Evolutionary conservation across 2,888 invertebrate species (phyloP), one percentile per base, ranked within the genome.

Genomic region (Scaptomyza reducta): DNA sequence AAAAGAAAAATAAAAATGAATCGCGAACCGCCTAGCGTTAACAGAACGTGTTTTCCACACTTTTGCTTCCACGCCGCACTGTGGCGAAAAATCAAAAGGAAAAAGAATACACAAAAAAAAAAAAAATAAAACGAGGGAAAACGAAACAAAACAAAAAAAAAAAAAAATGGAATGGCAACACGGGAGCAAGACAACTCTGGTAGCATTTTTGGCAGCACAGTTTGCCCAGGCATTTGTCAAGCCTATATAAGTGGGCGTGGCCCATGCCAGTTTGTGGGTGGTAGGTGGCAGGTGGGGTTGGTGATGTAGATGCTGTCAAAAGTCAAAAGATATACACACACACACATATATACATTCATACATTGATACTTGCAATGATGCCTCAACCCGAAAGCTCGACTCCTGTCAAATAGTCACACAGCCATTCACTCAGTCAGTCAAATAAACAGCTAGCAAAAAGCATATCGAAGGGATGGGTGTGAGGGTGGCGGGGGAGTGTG

Each of bases 181-280:
- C 27, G 6, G 27, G n/a, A n/a, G n/a, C n/a, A 40, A 47, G 45
- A 63, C 14, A 62, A 31, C 31, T 27, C 16, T 54, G 50, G 53
- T 75, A 62, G 76, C 66, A 85, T 64, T 85, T 77, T 79, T 69
- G 70, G 57, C 42, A 70, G 50, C 64, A 64, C 64, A 51, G 50
- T 61, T 58, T 51, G 58, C 31, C 60, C 60, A 79, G 83, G 66
- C 86, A 79, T 82, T 85, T 79, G 77, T 79, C 79, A 82, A 58
- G 79, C 67, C 77, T 61, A n/a, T n/a, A n/a, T n/a, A n/a, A n/a
- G n/a, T n/a, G n/a, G n/a, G n/a, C n/a, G n/a, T n/a, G n/a, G 25
- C 3, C 25, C 25, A 25, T 25, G 11, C 31, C 10, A 31, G 31
- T n/a, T n/a, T n/a, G n/a, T n/a, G n/a, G n/a, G n/a, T n/a, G n/a